phyloP scores from a whole-genome alignment of 2,797 vertebrate species.

The Hylomyscus alleni region DNA sequence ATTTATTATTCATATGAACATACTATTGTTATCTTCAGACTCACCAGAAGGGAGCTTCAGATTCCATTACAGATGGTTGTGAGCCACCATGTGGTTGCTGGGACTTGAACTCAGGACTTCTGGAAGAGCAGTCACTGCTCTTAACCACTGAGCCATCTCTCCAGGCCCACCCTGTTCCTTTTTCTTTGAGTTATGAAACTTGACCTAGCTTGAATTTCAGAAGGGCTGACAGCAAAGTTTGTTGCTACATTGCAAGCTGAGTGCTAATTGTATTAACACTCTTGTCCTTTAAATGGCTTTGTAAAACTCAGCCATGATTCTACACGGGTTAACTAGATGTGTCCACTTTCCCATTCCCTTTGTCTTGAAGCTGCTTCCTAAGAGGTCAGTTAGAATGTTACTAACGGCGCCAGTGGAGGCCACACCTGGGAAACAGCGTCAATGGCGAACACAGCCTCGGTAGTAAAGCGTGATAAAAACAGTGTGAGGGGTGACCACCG shows the following conservation, averaged over 20 bases:
- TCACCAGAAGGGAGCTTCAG: no score
- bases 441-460: background rate
- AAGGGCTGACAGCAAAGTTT: background rate
- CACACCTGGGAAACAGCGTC: background rate
- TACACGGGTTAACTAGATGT: constrained; percentile 43
- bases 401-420: background rate
- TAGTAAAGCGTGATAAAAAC: background rate
- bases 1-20: no score
- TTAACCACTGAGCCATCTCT: no score
- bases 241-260: background rate
- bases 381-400: constrained; percentile 1
- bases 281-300: constrained; percentile 25
- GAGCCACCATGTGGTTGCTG: no score
- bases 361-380: constrained; percentile 58
- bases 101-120: no score
- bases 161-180: background rate
- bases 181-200: constrained; percentile 30
- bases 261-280: constrained; percentile 7
- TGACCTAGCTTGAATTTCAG: background rate
- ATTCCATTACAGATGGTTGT: no score
- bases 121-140: no score
- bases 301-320: constrained; percentile 32
- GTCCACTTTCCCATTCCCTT: constrained; percentile 56
- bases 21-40: no score
- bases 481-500: background rate